phyloP scores from a whole-genome alignment of 2,888 invertebrate species.

The Psylliodes chrysocephalus region DNA sequence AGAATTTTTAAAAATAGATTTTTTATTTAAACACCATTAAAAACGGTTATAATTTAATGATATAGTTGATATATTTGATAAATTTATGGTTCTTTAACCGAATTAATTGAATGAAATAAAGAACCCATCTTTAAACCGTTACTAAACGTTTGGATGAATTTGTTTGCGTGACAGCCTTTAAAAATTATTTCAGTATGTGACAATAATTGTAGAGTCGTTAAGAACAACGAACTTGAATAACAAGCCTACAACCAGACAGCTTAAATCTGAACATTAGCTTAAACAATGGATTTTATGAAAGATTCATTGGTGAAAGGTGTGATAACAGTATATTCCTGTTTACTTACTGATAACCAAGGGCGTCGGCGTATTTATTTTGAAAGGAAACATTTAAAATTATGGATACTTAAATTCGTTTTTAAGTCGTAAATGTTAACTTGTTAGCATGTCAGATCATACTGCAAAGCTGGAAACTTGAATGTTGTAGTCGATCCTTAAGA shows the following conservation, averaged over 20 bases:
- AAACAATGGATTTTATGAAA: slow-evolving; percentile 7
- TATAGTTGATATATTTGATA: too few relatives aligned
- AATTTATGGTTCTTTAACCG: too few relatives aligned
- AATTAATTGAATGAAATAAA: too few relatives aligned
- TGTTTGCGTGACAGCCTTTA: neutral
- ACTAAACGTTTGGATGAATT: slow-evolving; percentile 3
- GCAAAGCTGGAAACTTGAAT: too few relatives aligned
- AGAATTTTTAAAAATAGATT: too few relatives aligned
- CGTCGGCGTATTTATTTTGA: neutral
- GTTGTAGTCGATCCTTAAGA: too few relatives aligned
- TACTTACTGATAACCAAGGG: slow-evolving; percentile 4
- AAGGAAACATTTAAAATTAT: neutral
- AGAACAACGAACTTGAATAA: neutral
- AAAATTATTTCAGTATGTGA: neutral
- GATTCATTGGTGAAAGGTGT: neutral
- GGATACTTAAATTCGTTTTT: too few relatives aligned
- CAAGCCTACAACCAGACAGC: neutral
- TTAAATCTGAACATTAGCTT: neutral
- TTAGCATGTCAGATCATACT: too few relatives aligned
- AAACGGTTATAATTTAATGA: too few relatives aligned
- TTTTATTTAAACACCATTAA: too few relatives aligned
- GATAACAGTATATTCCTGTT: neutral
- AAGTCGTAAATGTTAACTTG: too few relatives aligned
- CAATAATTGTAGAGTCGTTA: neutral
- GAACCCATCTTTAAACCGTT: slow-evolving; percentile 4